A percentile compares a stretch with the other conserved stretches of the same genome.
Conservation (phyloP, 2,113 vertebrate genomes). For the Meleagris gallopavo region DNA sequence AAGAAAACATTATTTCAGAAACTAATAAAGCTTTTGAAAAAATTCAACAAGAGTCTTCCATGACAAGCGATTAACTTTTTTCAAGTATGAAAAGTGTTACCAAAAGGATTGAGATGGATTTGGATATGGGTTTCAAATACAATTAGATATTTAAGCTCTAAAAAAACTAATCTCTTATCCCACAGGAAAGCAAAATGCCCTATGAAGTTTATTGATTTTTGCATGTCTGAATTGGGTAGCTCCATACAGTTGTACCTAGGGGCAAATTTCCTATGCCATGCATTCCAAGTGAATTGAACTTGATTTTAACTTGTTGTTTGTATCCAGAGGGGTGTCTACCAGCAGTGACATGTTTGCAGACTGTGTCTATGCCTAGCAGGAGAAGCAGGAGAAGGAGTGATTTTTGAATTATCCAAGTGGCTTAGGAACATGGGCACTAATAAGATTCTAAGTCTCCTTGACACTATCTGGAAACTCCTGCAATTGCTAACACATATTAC, state of each 20-base stretch:
- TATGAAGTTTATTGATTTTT: not conserved
- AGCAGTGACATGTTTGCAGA: not conserved
- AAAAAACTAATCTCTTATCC: constrained; percentile 28
- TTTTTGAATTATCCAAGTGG: not conserved
- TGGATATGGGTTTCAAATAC: constrained; percentile 38
- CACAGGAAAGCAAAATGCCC: not conserved
- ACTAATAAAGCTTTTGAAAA: not conserved
- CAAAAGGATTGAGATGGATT: constrained; percentile 8
- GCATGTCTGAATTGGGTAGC: not conserved
- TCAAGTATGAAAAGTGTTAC: constrained; percentile 16
- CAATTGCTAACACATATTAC: not conserved
- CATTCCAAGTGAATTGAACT: not conserved
- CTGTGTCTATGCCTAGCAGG: not conserved
- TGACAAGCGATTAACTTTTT: not conserved
- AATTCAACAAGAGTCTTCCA: not conserved
- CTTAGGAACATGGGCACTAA: not conserved
- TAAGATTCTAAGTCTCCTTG: not conserved
- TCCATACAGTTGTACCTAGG: not conserved
- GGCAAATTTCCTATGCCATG: not conserved
- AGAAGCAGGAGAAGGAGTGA: not conserved
- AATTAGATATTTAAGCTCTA: constrained; percentile 9
- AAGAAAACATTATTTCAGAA: not conserved
- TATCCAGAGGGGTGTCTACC: not conserved
- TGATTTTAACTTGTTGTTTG: not conserved
- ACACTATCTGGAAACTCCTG: not conserved